A percentile compares a stretch with the other conserved stretches of the same genome.
phyloP scores from a whole-genome alignment of 2,113 vertebrate genomes.

The Phaethon lepturus region DNA sequence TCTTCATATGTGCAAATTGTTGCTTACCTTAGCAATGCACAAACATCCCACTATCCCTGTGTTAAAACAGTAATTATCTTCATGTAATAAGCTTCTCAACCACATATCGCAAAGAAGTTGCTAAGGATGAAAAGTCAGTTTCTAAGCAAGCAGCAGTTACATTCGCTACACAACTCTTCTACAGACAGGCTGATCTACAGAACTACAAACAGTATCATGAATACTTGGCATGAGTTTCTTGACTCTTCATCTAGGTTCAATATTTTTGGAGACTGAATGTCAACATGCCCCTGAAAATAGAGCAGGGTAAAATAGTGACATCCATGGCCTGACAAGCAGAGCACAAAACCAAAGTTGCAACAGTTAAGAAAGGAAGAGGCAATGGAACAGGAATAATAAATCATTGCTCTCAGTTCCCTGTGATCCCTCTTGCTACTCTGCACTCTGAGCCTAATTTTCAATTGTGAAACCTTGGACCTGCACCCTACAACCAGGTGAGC shows the following conservation, averaged over 20 bases:
- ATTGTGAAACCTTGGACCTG: not conserved
- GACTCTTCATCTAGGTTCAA: not conserved
- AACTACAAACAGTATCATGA: not conserved
- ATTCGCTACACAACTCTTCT: not conserved
- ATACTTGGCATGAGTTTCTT: not conserved
- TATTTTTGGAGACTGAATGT: not conserved
- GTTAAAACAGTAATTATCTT: not conserved
- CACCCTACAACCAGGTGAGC: not conserved
- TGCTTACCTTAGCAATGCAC: not conserved
- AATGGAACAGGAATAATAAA: not conserved
- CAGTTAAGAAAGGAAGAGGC: not conserved
- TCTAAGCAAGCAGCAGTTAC: not conserved
- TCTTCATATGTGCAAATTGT: not conserved
- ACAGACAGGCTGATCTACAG: not conserved
- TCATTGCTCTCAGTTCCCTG: not conserved
- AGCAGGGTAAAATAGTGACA: not conserved
- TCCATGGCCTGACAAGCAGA: not conserved
- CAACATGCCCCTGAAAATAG: not conserved
- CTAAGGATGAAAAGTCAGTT: not conserved
- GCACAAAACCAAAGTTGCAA: not conserved
- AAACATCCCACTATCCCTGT: not conserved
- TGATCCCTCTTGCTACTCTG: not conserved
- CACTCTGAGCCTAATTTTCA: not conserved
- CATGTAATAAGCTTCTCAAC: not conserved
- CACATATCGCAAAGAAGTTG: not conserved